Evolutionary conservation across 1,140 invertebrate genomes (phyloP), one percentile per base, ranked within the genome.

Genomic region (Ylistrum balloti): DNA sequence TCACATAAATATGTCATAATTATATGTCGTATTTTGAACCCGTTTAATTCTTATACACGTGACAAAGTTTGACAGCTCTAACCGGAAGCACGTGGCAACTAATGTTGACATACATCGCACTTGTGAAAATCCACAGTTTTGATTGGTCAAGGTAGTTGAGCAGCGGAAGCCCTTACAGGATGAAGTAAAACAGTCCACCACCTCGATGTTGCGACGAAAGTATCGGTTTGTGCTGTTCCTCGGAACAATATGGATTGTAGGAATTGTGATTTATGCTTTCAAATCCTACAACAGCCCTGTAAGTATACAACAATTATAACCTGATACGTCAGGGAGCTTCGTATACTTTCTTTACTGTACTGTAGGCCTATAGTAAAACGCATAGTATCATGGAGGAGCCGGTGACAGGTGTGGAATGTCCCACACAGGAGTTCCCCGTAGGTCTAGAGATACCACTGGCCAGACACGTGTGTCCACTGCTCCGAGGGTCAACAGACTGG

Each of bases 141-240:
- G 88, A 89, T 89, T 89, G 88, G 88, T 89, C 33, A 38, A 86
- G 45, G 74, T 86, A 86, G 35, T 89, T 1, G 56, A 74, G 56
- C n/a, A 86, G 85, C 48, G 33, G 28, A 38, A 28, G 32, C 34
- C 33, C 85, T 17, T 3, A 33, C 88, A 89, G 86, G 85, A 89
- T 89, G 88, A 86, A 86, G 86, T 86, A 48, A 41, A 85, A 85
- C 86, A 85, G 86, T 35, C 86, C 85, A 86, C 33, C 41, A 89
- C 41, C 32, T 86, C 56, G 74, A 91, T 91, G 91, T 87, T 91
- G 56, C 91, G 91, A 87, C 89, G 89, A 88, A 91, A 90, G 87
- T 91, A 90, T 88, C 89, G 91, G 45, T 88, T 91, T 85, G 86
- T 91, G 88, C 89, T 91, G 86, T 85, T 89, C 48, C 56, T 91